These are phyloP conservation scores for Eutolmus rufibarbis DNA, from an alignment of 2,888 invertebrate genomes.

Conservation along the genomic window DNA sequence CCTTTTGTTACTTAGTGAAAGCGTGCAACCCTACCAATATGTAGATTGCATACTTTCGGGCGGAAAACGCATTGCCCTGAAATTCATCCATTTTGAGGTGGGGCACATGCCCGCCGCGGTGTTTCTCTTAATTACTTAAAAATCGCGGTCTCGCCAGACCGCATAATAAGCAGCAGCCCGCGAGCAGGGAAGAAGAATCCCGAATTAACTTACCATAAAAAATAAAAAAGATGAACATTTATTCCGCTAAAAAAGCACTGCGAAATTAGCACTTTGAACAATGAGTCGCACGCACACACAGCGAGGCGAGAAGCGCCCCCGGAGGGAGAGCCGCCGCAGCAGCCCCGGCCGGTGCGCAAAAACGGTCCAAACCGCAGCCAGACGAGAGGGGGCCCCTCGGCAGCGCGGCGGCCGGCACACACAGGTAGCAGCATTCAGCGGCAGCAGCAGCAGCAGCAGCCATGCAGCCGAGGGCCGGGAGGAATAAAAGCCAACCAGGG, in stretches of 20 bases:
- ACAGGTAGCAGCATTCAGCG: slow-evolving; percentile 22
- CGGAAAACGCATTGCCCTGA: neutral
- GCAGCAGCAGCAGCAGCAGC: neutral
- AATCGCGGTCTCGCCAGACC: neutral
- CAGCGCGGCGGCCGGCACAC: neutral
- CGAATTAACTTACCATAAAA: slow-evolving; percentile 33
- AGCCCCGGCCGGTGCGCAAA: neutral
- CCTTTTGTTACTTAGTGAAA: neutral
- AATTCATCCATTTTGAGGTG: neutral
- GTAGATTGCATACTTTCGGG: slow-evolving; percentile 43
- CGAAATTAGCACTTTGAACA: slow-evolving; percentile 38
- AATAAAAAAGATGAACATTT: slow-evolving; percentile 32
- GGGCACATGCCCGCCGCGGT: neutral
- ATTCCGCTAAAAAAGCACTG: slow-evolving; percentile 37
- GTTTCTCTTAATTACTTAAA: slow-evolving; percentile 4
- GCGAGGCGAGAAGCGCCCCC: neutral
- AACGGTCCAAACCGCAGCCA: slow-evolving; percentile 18
- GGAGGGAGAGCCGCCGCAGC: neutral
- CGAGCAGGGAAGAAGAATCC: neutral
- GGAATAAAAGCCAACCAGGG: neutral
- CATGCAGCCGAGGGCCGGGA: neutral
- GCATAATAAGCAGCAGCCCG: neutral
- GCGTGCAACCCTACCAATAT: neutral
- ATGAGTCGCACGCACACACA: slow-evolving; percentile 16
- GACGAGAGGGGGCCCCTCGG: neutral